phyloP scores from a whole-genome alignment of 2,888 invertebrate genomes.

The Vannuccia rotundouncinata region DNA sequence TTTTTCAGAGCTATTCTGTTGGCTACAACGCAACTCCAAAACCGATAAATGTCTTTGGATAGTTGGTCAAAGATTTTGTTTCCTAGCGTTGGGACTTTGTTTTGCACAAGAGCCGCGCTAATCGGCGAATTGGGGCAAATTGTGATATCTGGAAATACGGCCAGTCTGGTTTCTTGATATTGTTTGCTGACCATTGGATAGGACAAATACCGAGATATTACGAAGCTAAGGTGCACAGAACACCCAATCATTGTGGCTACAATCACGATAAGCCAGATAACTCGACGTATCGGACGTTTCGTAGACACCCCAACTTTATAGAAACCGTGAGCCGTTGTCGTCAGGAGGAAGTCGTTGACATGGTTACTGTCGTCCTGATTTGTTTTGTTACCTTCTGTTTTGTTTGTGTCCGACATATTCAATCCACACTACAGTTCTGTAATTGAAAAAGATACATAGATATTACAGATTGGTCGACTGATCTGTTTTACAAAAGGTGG shows the following conservation, averaged over 20 bases:
- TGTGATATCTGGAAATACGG: background rate
- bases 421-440: too few relatives aligned
- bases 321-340: background rate
- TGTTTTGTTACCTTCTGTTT: too few relatives aligned
- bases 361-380: background rate
- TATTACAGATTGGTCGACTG: too few relatives aligned
- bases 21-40: background rate
- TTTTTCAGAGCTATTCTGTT: background rate
- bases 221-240: background rate
- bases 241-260: background rate
- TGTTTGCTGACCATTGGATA: background rate
- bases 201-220: background rate
- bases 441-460: too few relatives aligned
- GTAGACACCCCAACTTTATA: background rate
- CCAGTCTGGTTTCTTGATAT: background rate
- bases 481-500: too few relatives aligned
- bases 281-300: background rate
- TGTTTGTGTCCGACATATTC: too few relatives aligned
- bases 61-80: background rate
- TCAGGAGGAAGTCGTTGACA: background rate
- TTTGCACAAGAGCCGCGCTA: background rate
- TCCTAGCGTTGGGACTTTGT: background rate
- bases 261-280: background rate
- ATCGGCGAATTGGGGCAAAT: background rate
- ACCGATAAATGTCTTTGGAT: background rate